Base-by-base conservation (phyloP, 2,888 invertebrate genomes). In the Meganola albula region DNA sequence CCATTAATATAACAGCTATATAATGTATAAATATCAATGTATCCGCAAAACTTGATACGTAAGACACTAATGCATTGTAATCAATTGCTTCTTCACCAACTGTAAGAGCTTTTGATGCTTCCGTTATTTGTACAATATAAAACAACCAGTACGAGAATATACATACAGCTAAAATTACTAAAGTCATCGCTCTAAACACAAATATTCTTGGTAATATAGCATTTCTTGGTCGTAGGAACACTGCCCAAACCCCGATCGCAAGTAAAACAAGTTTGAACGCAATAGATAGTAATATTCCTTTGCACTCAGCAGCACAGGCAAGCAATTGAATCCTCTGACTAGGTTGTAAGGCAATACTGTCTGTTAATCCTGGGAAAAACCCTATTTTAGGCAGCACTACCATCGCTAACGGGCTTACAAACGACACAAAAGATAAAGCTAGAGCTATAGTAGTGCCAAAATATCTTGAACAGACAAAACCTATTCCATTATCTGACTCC, bases 61-160 rank as follows among this genome's bases (percentile, higher is more conserved):
- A 99, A 31, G 93, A 92, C 12, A 99, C 97, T 62, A 98, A 87
- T 11, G 93, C 92, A 68, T 94, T 93, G 70, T 97, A 97, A 69
- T 94, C 93, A 23, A 91, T 89, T 6, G 92, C 92, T 74, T 92
- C 92, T 60, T 94, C 93, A 0, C 92, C 92, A 31, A 93, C 91
- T 0, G 92, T 91, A 4, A 93, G 90, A 32, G 94, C 93, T 73
- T 92, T 91, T 0, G 93, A 92, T 10, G 92, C 92, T 72, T 93
- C 93, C 0, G 93, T 93, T 32, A 92, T 90, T 77, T 98, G 95
- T 29, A 98, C 97, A 58, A 96, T 92, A 73, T 98, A 99, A 80
- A 99, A 99, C 10, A 99, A 87, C 99, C 99, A 99, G 82, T 97
- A 99, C 3, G 98, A 94, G 78, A 98, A 97, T 43, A 95, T 94